Evolutionary conservation across 2,113 vertebrate species (phyloP).

Genomic region (Urocynchramus pylzowi): DNA sequence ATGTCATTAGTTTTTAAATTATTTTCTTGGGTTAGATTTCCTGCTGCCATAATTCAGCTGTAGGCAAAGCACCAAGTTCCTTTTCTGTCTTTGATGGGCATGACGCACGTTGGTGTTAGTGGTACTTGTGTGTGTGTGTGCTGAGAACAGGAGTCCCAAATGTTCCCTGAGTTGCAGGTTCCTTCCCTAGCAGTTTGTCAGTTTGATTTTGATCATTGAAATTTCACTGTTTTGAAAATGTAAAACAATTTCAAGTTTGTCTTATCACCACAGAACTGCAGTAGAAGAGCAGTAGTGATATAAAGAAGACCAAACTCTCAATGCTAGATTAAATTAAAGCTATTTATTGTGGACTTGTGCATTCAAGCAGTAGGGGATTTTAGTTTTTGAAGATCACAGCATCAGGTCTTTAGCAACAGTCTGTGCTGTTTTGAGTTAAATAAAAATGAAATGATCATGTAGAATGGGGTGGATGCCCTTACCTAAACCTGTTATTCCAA

Average conservation of each 20-base stretch:
- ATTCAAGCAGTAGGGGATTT: neutral
- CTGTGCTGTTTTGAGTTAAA: neutral
- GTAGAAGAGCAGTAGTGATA: neutral
- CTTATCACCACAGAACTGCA: neutral
- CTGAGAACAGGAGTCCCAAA: neutral
- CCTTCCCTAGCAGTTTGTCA: neutral
- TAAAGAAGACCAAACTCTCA: neutral
- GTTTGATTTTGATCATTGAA: neutral
- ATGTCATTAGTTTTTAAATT: neutral
- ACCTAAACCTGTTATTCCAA: neutral
- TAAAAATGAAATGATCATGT: neutral
- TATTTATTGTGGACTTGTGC: neutral
- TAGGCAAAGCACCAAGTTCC: neutral
- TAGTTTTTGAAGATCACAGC: neutral
- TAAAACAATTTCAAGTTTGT: neutral
- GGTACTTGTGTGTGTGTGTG: neutral
- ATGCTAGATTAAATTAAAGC: neutral
- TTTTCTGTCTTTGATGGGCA: neutral
- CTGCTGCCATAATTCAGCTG: neutral
- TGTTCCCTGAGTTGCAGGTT: neutral
- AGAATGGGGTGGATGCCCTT: neutral
- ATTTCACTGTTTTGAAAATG: neutral
- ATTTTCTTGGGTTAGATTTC: neutral
- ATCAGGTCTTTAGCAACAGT: neutral
- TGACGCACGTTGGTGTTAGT: accelerated